Evolutionary conservation across 2,888 invertebrate species (phyloP), one percentile per base, ranked within the genome.

Genomic region (Oscheius sp.): DNA sequence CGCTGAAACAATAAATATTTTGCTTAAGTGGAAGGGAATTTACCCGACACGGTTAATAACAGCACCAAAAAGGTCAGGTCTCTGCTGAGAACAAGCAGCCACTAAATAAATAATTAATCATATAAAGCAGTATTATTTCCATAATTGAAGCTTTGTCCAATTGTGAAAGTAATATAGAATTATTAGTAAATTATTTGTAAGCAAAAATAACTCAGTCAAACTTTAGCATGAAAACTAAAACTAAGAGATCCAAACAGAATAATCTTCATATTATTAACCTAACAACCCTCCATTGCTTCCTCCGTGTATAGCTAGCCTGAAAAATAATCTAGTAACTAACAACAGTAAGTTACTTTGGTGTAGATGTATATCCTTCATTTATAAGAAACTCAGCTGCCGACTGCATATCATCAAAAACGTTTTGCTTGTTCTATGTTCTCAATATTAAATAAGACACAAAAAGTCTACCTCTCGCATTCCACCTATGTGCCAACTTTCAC

Each of bases 261-360:
- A n/a, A n/a, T n/a, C n/a, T n/a, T n/a, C n/a, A n/a, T n/a, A n/a
- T n/a, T n/a, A n/a, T n/a, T n/a, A n/a, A n/a, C n/a, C n/a, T n/a
- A 97, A 89, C 64, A 97, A 90, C 0, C 98, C 98, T 0, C 98
- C 97, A 89, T 98, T 98, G 62, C 95, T 96, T 26, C 93, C 95
- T 20, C 98, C 98, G 87, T 94, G 92, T 80, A 94, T 94, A 14
- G 91, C 91, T 72, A 96, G 86, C 73, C 89, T 89, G 73, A 5
- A 84, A 62, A 38, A 3, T 22, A n/a, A 17, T 50, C 14, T 24
- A 17, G 32, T 50, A 20, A 6, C 5, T 6, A 2, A 6, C 1
- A 2, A 45, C n/a, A 26, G 33, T 9, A 36, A 26, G 26, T 28
- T 66, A 87, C 86, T 91, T 92, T 62, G 90, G 87, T 9, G 91